These are phyloP conservation scores for Montipora sp. DNA, from an alignment of 64 coral and sea anemone genomes.

Conservation along the genomic window DNA sequence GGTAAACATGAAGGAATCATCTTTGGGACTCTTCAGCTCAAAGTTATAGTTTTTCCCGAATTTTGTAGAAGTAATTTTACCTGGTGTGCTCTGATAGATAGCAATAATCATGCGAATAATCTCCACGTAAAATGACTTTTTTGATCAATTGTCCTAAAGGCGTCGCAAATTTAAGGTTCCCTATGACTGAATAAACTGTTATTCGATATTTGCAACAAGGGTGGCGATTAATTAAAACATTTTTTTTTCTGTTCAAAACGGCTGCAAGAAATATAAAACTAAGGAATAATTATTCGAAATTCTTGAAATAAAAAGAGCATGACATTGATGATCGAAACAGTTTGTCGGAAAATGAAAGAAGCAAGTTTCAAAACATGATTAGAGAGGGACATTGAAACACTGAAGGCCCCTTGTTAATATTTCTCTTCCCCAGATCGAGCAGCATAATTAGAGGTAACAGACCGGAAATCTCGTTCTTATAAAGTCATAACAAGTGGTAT, in stretches of 20 bases:
- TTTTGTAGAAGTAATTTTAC: background rate
- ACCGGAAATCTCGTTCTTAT: conserved; percentile 56
- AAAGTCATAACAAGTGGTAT: conserved; percentile 51
- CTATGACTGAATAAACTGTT: conserved; percentile 21
- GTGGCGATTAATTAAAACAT: conserved; percentile 39
- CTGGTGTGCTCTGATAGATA: background rate
- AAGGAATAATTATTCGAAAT: background rate
- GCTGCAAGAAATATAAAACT: background rate
- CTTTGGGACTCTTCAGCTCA: background rate
- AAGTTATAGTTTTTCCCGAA: background rate
- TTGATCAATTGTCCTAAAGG: background rate
- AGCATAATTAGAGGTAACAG: conserved; percentile 51
- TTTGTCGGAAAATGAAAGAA: background rate
- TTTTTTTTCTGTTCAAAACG: background rate
- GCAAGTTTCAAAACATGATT: background rate
- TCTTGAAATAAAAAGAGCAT: background rate
- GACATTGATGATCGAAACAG: background rate
- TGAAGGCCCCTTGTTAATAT: background rate
- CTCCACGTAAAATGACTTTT: background rate
- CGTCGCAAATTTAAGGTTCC: background rate
- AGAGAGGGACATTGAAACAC: background rate
- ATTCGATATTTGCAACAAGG: conserved; percentile 34
- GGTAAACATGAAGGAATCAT: background rate
- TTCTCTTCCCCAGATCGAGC: background rate
- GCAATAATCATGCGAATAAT: background rate